These are phyloP conservation scores for Aricia agestis DNA, from an alignment of 1,140 invertebrate species.

Conservation along the genomic window DNA sequence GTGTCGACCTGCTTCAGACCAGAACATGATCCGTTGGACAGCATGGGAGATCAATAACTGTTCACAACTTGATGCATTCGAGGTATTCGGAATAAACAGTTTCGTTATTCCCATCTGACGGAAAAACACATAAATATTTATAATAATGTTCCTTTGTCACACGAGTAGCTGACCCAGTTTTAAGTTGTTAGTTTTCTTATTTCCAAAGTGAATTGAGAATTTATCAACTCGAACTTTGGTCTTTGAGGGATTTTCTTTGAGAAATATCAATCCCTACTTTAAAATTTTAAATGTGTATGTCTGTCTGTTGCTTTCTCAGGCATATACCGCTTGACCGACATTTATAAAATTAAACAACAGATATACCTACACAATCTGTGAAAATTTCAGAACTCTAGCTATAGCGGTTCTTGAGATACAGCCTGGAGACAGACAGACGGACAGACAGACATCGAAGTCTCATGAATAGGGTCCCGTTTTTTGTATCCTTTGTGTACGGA, in stretches of 20 bases:
- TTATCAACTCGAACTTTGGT: background rate
- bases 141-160: background rate
- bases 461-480: too few species aligned
- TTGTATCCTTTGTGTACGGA: too few species aligned
- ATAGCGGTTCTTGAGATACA: too few species aligned
- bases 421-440: too few species aligned
- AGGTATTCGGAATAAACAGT: background rate
- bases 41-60: slow-evolving; percentile 47
- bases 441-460: too few species aligned
- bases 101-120: slow-evolving; percentile 50
- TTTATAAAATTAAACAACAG: too few species aligned
- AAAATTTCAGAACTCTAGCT: too few species aligned
- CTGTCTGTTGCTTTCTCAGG: too few species aligned
- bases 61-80: slow-evolving; percentile 16
- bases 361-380: too few species aligned
- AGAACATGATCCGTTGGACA: slow-evolving; percentile 68
- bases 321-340: too few species aligned
- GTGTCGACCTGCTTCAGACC: slow-evolving; percentile 64
- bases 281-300: too few species aligned
- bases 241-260: background rate
- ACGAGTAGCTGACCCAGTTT: background rate
- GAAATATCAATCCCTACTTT: background rate
- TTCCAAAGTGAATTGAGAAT: background rate
- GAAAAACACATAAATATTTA: background rate
- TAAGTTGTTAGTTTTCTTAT: background rate